A percentile compares a stretch with the other conserved stretches of the same genome.
Conservation (phyloP, 1,140 invertebrate species). For the Polypedilum vanderplanki region DNA sequence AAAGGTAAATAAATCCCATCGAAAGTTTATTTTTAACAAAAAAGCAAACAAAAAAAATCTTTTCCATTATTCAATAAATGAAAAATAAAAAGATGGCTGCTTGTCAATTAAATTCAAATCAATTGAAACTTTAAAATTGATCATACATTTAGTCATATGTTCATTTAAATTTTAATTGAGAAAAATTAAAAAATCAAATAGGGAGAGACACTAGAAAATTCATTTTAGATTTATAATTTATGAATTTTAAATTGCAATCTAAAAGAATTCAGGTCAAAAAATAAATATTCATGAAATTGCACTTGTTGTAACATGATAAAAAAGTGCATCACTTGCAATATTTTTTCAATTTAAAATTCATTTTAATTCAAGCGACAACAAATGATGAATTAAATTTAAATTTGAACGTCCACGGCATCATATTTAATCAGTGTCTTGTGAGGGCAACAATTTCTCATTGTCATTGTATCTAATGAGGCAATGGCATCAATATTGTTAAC, state of each 20-base stretch:
- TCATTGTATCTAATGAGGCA: neutral
- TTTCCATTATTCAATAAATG: no score
- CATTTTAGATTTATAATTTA: no score
- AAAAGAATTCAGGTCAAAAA: no score
- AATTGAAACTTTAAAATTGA: neutral
- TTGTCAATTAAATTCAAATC: no score
- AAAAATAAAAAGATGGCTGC: no score
- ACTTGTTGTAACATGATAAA: neutral
- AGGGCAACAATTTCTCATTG: neutral
- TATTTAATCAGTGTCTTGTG: neutral
- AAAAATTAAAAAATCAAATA: neutral
- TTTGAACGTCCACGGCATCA: neutral
- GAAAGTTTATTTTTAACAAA: no score
- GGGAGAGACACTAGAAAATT: neutral
- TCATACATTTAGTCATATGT: neutral
- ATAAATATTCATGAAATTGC: no score
- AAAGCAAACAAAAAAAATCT: no score
- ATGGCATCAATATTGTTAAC: neutral
- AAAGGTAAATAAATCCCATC: no score
- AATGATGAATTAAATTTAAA: conserved; percentile 20
- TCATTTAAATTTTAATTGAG: neutral
- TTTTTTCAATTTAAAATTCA: conserved; percentile 13
- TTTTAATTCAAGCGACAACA: neutral
- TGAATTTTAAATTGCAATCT: no score
- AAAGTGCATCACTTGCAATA: neutral